These are phyloP conservation scores for Jacana jacana DNA, from an alignment of 2,113 vertebrate genomes.

Conservation along the genomic window DNA sequence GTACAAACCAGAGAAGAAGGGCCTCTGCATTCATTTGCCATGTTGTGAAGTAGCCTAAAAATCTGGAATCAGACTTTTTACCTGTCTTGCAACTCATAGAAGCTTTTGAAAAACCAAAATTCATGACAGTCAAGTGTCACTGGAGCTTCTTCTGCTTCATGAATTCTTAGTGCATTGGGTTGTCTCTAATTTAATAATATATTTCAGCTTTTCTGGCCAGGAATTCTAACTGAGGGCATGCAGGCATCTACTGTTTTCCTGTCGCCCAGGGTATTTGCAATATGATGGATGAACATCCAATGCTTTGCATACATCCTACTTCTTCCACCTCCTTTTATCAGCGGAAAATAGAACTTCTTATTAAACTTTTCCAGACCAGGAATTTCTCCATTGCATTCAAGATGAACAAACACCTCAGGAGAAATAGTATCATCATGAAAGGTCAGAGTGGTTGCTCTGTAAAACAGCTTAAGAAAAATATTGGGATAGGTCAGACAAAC, in stretches of 20 bases:
- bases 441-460: background rate
- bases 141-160: background rate
- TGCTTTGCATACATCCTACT: background rate
- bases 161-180: background rate
- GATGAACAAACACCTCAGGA: slow-evolving; percentile 16
- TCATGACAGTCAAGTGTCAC: background rate
- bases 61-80: background rate
- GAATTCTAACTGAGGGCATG: background rate
- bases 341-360: background rate
- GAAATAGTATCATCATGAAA: background rate
- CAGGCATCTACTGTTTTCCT: background rate
- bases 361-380: background rate
- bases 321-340: background rate
- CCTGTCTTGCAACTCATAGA: background rate
- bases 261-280: background rate
- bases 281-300: background rate
- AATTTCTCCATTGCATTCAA: slow-evolving; percentile 27
- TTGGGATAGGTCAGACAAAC: background rate
- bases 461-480: background rate
- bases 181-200: background rate
- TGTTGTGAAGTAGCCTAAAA: background rate
- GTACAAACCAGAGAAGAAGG: background rate
- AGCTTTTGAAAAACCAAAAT: background rate
- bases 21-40: background rate
- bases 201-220: background rate